Conservation (phyloP, 2,113 vertebrate genomes). For the Pelecanoides urinatrix region DNA sequence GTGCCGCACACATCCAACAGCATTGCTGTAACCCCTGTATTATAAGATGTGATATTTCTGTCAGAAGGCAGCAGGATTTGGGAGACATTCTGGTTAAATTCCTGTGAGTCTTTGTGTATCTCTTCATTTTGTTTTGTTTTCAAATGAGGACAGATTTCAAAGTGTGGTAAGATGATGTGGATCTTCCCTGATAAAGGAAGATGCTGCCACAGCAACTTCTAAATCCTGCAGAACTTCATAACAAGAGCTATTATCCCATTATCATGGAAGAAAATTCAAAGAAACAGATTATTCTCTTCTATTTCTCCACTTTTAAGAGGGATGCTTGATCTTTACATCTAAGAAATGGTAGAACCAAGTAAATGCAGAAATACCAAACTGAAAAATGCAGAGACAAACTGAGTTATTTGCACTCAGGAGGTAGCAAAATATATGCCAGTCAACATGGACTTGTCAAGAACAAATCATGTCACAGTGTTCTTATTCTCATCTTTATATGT, state of each 20-base stretch:
- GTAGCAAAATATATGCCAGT: not conserved
- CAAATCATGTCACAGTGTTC: not conserved
- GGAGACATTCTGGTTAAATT: not conserved
- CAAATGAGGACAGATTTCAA: not conserved
- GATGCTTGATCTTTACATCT: not conserved
- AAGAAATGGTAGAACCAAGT: not conserved
- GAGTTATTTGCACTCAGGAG: not conserved
- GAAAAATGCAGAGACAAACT: not conserved
- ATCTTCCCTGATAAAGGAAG: not conserved
- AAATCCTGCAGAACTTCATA: not conserved
- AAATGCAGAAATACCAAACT: not conserved
- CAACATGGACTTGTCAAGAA: not conserved
- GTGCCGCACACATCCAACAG: too few species aligned
- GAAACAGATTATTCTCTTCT: not conserved
- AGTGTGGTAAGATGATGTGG: rapidly evolving
- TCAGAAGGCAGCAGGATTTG: not conserved
- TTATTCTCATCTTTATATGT: not conserved
- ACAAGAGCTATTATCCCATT: not conserved
- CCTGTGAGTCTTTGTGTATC: not conserved
- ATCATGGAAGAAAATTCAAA: not conserved
- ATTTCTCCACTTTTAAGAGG: not conserved
- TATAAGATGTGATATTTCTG: not conserved
- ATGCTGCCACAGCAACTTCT: not conserved
- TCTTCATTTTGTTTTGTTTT: not conserved
- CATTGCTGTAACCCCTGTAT: not conserved